Base-by-base conservation (phyloP, 2,113 vertebrate species). In the Ceyx melanurus region DNA sequence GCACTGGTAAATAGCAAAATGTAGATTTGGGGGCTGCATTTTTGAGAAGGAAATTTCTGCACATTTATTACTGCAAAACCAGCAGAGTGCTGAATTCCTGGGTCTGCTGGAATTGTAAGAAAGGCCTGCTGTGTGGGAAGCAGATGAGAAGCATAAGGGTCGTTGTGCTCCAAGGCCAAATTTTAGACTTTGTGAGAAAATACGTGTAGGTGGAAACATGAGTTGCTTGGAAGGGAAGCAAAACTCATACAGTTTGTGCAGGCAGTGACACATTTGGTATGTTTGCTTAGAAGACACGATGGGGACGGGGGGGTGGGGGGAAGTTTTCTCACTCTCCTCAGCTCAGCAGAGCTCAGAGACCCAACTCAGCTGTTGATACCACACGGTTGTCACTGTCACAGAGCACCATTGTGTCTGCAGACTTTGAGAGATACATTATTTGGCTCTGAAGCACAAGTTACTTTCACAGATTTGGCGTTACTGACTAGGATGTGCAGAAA, bases 371-470 rank as follows among this genome's bases (percentile, higher is more conserved):
- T 58, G 71, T 82, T 93, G 40, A 26, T 57, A 75, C 0, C 7
- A 48, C 53, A 61, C 70, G 46, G 45, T 0, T 96, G 94, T 80
- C 88, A 45, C 31, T 88, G 66, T 68, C 90, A 88, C 79, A 76
- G 71, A 95, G 50, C 76, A 70, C 42, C 25, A 0, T 72, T 73
- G 64, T 72, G 67, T 91, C 75, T 95, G 67, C 72, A 62, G 72
- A 82, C 80, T 80, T 94, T 79, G 53, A 56, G 82, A 89, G 66
- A 87, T 79, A 71, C 0, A 2, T 82, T 65, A 35, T 72, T 90
- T 85, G 75, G 67, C 86, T 92, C 82, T 80, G 88, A 90, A 92
- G 86, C 67, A 82, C 58, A 68, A 78, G 48, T 70, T 80, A 73
- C 67, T 90, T 70, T 87, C 66, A 46, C 20, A 58, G 46, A 70